phyloP scores from a whole-genome alignment of 1,140 invertebrate genomes.

The Achatina immaculata region DNA sequence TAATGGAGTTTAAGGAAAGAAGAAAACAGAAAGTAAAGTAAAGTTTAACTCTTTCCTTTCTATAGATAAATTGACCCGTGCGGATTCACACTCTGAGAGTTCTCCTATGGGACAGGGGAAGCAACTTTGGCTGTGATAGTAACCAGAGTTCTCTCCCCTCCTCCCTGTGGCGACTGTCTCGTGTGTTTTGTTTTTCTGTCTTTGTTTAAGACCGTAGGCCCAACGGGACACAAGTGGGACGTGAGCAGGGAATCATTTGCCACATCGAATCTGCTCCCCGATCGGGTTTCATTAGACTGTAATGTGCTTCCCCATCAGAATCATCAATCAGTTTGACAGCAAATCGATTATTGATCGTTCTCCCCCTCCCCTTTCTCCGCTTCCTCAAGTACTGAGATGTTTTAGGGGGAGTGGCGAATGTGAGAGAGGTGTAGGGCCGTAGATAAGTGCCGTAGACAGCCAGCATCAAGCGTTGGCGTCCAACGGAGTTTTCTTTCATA shows the following conservation, averaged over 20 bases:
- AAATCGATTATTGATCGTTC: constrained; percentile 11
- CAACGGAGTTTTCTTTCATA: too few relatives aligned
- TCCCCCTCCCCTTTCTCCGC: too few relatives aligned
- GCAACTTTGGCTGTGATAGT: neutral
- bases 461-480: too few relatives aligned
- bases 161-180: neutral
- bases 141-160: neutral
- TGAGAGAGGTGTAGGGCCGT: neutral
- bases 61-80: too few relatives aligned
- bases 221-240: constrained; percentile 1
- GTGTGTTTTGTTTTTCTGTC: too few relatives aligned
- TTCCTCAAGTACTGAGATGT: neutral
- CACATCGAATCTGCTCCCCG: neutral
- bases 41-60: too few relatives aligned
- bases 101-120: neutral
- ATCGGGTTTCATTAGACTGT: constrained; percentile 11
- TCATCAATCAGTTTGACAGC: constrained; percentile 11
- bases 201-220: neutral
- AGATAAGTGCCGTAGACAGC: neutral
- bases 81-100: neutral
- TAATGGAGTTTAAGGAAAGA: too few relatives aligned
- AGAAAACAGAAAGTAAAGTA: too few relatives aligned
- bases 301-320: neutral
- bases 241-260: neutral
- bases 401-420: neutral